Base-by-base conservation (phyloP, 2,113 vertebrate genomes). In the Pseudorhombus dupliciocellatus region DNA sequence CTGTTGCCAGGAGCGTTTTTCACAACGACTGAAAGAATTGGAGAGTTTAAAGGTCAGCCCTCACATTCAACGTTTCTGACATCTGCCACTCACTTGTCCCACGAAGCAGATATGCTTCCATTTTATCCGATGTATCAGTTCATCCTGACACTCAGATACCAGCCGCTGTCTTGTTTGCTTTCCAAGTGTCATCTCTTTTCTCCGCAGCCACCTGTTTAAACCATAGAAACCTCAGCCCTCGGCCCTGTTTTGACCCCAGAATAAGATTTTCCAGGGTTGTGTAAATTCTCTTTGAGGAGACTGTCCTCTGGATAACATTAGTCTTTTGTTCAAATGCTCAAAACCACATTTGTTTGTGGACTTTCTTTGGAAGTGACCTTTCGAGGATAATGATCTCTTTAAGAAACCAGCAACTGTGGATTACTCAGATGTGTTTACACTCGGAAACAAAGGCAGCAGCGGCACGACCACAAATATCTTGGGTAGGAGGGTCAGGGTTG, bases 381-480 rank as follows among this genome's bases (percentile, higher is more conserved):
- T 37, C 24, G 42, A 21, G 20, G 28, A 52, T 55, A 22, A 26
- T 16, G 28, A 57, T n/a, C 44, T 54, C n/a, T 52, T 18, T 7
- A 28, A 6, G 12, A 61, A 73, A 59, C 53, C 57, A 52, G 59
- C 25, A 69, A 48, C 57, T 56, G 54, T 68, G 31, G 30, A 56
- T 70, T 20, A 50, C 52, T 73, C 61, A 55, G 30, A 59, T 56
- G 28, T 66, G 62, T 59, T 76, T 77, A 63, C 16, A 6, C 64
- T 66, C 2, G 24, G 22, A 44, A 44, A 55, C 51, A 54, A 54
- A 75, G 50, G 28, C 37, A 55, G 69, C 62, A 73, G 31, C 46
- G 24, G 53, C 53, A 31, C 64, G 51, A 52, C 55, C 70, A 15
- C 54, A 81, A 70, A 70, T 46, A 16, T 60, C 42, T 46, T 7